Conservation (phyloP, 2,797 vertebrate genomes). For the Podarcis siculus region DNA sequence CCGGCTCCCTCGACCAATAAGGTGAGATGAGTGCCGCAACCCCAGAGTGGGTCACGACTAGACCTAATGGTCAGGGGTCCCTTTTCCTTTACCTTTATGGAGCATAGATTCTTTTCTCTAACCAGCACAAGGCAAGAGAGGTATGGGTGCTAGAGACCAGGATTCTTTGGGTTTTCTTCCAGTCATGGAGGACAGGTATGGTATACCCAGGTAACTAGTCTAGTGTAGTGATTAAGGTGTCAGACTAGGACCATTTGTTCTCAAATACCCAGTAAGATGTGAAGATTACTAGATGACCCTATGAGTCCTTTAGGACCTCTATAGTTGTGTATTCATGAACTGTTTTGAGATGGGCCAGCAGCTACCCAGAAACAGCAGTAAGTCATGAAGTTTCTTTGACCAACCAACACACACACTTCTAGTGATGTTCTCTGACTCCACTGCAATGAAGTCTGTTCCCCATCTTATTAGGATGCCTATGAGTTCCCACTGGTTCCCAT, state of each 20-base stretch:
- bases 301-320: background rate
- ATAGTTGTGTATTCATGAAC: background rate
- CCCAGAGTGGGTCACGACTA: too few species aligned
- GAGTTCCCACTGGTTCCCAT: background rate
- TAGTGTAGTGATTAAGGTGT: too few species aligned
- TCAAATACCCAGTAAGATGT: too few species aligned
- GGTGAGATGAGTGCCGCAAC: too few species aligned
- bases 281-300: too few species aligned
- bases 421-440: background rate
- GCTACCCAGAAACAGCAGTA: background rate
- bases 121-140: background rate
- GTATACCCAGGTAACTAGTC: background rate
- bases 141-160: background rate
- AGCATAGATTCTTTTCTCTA: too few species aligned
- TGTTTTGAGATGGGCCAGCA: background rate
- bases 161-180: background rate
- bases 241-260: too few species aligned
- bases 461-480: background rate
- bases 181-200: too few species aligned
- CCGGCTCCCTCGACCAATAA: too few species aligned
- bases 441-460: background rate
- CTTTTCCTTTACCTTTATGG: too few species aligned
- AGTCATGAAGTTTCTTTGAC: background rate
- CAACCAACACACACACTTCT: background rate
- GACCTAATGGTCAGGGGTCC: too few species aligned